Evolutionary conservation across 2,797 vertebrate genomes (phyloP).

Genomic region (Cetoscarus ocellatus): DNA sequence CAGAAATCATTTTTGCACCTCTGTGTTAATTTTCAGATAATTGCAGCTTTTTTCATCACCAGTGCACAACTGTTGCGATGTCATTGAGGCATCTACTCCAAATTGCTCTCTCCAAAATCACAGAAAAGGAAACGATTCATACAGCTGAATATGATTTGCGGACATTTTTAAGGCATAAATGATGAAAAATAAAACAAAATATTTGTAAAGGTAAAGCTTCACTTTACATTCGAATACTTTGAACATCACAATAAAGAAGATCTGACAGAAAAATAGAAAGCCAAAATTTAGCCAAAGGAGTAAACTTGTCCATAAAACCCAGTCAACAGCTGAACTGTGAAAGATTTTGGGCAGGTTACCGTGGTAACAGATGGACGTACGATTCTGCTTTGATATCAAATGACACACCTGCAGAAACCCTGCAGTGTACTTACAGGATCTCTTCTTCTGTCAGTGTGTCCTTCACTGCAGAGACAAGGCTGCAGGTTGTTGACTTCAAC

Average conservation of each 20-base stretch:
- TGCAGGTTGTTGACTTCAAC: slow-evolving; percentile 28
- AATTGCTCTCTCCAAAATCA: too few species aligned
- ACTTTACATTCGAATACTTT: neutral
- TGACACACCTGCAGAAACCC: too few species aligned
- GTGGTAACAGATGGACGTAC: slow-evolving; percentile 1
- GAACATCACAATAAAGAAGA: neutral
- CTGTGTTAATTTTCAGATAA: too few species aligned
- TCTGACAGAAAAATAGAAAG: neutral
- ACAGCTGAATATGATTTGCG: too few species aligned
- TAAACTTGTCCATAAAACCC: neutral
- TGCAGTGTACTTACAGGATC: neutral
- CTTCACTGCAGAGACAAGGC: slow-evolving; percentile 27
- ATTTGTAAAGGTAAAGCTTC: neutral
- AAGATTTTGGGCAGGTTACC: slow-evolving; percentile 4
- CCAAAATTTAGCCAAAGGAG: neutral
- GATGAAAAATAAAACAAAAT: neutral
- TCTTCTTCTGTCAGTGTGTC: neutral
- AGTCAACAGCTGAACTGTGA: neutral
- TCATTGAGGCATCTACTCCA: too few species aligned
- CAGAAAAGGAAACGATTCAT: too few species aligned
- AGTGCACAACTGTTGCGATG: too few species aligned
- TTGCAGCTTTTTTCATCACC: too few species aligned
- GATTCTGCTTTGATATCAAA: neutral
- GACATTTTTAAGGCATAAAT: too few species aligned
- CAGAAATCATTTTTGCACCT: too few species aligned